A percentile compares a stretch with the other conserved stretches of the same genome.
phyloP scores from a whole-genome alignment of 2,113 vertebrate genomes.

The Eudyptes chrysolophus region DNA sequence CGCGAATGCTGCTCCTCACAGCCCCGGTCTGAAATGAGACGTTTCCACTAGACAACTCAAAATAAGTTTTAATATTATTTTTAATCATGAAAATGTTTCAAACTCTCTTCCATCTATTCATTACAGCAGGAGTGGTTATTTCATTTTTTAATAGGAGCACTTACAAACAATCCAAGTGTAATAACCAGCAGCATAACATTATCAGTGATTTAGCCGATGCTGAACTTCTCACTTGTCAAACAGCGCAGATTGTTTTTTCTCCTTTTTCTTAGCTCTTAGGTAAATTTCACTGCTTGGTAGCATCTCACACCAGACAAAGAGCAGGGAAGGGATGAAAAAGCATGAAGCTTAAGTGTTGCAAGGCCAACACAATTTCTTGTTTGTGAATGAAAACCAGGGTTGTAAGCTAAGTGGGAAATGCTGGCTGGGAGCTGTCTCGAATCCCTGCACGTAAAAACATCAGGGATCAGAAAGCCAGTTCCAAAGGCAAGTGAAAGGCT shows the following conservation, averaged over 20 bases:
- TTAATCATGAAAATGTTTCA: slow-evolving; percentile 58
- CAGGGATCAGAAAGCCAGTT: slow-evolving; percentile 65
- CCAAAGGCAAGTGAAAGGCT: slow-evolving; percentile 64
- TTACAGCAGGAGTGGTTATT: slow-evolving; percentile 68
- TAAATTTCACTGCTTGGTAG: slow-evolving; percentile 66
- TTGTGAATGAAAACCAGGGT: slow-evolving; percentile 71
- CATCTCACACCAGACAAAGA: slow-evolving; percentile 68
- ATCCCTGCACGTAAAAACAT: slow-evolving; percentile 71
- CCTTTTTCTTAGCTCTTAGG: slow-evolving; percentile 66
- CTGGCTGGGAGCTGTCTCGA: slow-evolving; percentile 56
- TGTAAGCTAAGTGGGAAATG: slow-evolving; percentile 69
- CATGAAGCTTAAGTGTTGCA: slow-evolving; percentile 58
- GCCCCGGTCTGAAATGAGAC: neutral
- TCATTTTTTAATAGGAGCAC: slow-evolving; percentile 66
- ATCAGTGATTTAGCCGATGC: slow-evolving; percentile 62
- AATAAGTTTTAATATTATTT: slow-evolving; percentile 55
- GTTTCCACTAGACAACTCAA: slow-evolving; percentile 40
- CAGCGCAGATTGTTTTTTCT: slow-evolving; percentile 36
- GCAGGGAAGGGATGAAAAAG: slow-evolving; percentile 67
- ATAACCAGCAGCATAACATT: slow-evolving; percentile 74
- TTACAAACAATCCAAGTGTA: slow-evolving; percentile 74
- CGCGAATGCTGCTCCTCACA: slow-evolving; percentile 22
- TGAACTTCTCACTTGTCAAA: slow-evolving; percentile 72
- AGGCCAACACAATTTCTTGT: slow-evolving; percentile 69
- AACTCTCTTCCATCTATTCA: slow-evolving; percentile 37